Base-by-base conservation (phyloP, 2,888 invertebrate genomes). In the Drosophila anceps region DNA sequence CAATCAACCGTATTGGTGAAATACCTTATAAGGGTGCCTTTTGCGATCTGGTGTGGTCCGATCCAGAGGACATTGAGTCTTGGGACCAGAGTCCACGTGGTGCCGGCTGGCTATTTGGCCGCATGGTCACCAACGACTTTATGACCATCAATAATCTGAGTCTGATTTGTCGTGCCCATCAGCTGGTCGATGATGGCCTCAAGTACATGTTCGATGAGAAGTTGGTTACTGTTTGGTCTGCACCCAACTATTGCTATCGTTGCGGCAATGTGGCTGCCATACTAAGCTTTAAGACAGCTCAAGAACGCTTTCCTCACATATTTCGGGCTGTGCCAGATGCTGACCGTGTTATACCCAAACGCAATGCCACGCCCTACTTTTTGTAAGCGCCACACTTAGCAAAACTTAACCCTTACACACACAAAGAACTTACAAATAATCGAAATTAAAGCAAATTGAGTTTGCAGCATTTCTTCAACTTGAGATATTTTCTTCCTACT, bases 21-120 rank as follows among this genome's bases (percentile, higher is more conserved):
- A 98, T 99, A 91, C 99, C 99, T 37, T 98, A 98, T 92, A 98
- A 98, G 95, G 99, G 99, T 75, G 97, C 98, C 50, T 98, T 99
- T 92, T 98, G 99, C 95, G 99, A 99, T 95, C 95, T 99, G 79
- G 96, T 99, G 54, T 99, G 99, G 99, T 99, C 99, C 6, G 99
- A 99, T 94, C 99, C 99, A 27, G 98, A 99, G 90, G 98, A 99
- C 90, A 96, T 98, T 54, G 97, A 98, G 69, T 95, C 95, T 81
- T 99, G 98, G 98, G 95, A 96, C 41, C 95, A 97, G 54, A 98
- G 98, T 93, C 98, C 99, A 0, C 94, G 99, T 84, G 99, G 99
- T 20, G 99, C 99, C 60, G 99, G 99, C 9, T 98, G 98, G 97
- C 93, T 99, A 51, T 99, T 99, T 93, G 99, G 99, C 48, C 95